Evolutionary conservation across 2,797 vertebrate genomes (phyloP).

Genomic region (Acanthurus lineatus): DNA sequence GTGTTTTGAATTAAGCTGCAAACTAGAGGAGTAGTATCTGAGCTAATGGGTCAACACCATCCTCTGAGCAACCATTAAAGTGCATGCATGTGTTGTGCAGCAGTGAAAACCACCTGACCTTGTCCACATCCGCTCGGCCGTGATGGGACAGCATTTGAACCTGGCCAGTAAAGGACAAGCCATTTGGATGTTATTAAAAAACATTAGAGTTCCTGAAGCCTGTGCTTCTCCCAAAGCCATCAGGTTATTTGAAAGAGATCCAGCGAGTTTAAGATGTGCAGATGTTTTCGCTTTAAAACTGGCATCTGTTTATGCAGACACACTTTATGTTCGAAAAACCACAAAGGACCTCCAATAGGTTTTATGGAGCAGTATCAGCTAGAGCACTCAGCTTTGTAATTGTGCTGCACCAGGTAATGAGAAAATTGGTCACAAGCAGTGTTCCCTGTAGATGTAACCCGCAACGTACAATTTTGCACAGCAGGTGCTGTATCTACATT

Average conservation of each 20-base stretch:
- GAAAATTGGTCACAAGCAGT: conserved; percentile 85
- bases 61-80: conserved; percentile 62
- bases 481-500: conserved; percentile 68
- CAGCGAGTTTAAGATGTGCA: conserved; percentile 87
- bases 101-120: conserved; percentile 78
- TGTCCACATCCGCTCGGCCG: conserved; percentile 69
- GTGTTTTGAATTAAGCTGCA: conserved; percentile 68
- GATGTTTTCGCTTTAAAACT: conserved; percentile 87
- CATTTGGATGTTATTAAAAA: conserved; percentile 85
- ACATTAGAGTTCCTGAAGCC: conserved; percentile 76
- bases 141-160: conserved; percentile 69
- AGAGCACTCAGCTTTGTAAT: conserved; percentile 85
- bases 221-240: conserved; percentile 80
- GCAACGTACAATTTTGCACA: conserved; percentile 78
- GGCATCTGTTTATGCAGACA: conserved; percentile 88
- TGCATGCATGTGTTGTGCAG: conserved; percentile 58
- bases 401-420: conserved; percentile 83
- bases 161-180: conserved; percentile 75
- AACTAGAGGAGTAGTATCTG: conserved; percentile 42
- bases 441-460: conserved; percentile 78
- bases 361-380: conserved; percentile 85
- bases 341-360: conserved; percentile 84
- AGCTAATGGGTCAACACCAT: conserved; percentile 63
- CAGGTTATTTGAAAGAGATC: conserved; percentile 87
- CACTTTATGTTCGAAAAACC: conserved; percentile 84